phyloP scores from a whole-genome alignment of 1,140 invertebrate genomes.

The Ceratina australensis region DNA sequence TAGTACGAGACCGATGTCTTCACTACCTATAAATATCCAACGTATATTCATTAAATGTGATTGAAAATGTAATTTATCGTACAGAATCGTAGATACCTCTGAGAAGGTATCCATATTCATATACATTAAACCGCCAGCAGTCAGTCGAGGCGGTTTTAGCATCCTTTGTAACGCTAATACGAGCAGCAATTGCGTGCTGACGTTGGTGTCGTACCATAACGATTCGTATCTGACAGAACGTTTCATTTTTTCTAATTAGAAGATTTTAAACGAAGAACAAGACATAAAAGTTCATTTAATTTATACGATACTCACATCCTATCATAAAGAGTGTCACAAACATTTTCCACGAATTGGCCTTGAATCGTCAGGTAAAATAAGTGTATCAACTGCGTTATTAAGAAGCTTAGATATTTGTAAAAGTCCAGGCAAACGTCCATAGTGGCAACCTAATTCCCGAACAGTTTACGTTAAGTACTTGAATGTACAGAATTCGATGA shows the following conservation, averaged over 20 bases:
- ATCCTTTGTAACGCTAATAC: neutral
- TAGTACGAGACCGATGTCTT: neutral
- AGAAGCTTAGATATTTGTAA: neutral
- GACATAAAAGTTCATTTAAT: neutral
- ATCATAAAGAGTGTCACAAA: neutral
- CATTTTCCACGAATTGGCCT: neutral
- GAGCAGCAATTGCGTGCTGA: neutral
- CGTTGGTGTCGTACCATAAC: neutral
- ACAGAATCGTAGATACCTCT: neutral
- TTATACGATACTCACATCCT: neutral
- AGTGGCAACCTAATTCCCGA: neutral
- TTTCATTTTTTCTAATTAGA: neutral
- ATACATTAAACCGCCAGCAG: neutral
- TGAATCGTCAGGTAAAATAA: neutral
- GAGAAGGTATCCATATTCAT: neutral
- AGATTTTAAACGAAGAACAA: neutral
- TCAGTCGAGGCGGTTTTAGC: neutral
- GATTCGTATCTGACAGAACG: neutral
- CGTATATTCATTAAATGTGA: neutral
- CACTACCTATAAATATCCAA: neutral
- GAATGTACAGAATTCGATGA: neutral
- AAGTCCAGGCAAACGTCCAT: no score
- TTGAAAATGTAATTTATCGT: neutral
- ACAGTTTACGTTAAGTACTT: neutral
- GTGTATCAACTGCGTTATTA: neutral